These are phyloP conservation scores for Rhagologus leucostigma DNA, from an alignment of 2,113 vertebrate genomes.

Conservation along the genomic window DNA sequence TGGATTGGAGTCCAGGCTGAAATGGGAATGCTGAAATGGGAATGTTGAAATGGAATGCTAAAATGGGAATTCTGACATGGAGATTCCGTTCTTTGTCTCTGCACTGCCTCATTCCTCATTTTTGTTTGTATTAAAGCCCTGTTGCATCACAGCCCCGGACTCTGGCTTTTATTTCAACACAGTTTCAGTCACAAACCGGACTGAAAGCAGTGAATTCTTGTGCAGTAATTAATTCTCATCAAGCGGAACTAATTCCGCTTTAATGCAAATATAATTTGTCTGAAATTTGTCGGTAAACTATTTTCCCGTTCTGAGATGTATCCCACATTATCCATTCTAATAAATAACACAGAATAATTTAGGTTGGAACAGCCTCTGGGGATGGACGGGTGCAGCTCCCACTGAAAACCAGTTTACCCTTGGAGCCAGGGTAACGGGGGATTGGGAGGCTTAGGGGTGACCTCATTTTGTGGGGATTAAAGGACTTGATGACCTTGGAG, in stretches of 20 bases:
- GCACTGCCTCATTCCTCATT: background rate
- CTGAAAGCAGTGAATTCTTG: background rate
- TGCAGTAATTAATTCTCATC: background rate
- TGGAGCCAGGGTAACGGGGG: too few relatives aligned
- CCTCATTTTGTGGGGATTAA: background rate
- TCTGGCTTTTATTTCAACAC: background rate
- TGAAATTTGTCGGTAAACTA: background rate
- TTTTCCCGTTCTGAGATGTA: background rate
- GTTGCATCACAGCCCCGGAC: background rate
- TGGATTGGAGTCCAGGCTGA: background rate
- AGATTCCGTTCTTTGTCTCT: background rate
- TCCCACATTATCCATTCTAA: background rate
- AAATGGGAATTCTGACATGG: background rate
- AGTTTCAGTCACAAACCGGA: background rate
- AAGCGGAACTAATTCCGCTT: background rate
- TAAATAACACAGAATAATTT: background rate
- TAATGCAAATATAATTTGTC: background rate
- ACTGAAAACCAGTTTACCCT: background rate
- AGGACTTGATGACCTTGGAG: background rate
- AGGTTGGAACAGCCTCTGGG: background rate
- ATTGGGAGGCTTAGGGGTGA: background rate
- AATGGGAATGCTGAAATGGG: background rate
- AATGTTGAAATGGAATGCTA: background rate
- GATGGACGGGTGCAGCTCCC: background rate
- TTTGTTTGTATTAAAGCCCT: constrained; percentile 46